Base-by-base conservation (phyloP, 2,113 vertebrate species). In the Taurulus bubalis region DNA sequence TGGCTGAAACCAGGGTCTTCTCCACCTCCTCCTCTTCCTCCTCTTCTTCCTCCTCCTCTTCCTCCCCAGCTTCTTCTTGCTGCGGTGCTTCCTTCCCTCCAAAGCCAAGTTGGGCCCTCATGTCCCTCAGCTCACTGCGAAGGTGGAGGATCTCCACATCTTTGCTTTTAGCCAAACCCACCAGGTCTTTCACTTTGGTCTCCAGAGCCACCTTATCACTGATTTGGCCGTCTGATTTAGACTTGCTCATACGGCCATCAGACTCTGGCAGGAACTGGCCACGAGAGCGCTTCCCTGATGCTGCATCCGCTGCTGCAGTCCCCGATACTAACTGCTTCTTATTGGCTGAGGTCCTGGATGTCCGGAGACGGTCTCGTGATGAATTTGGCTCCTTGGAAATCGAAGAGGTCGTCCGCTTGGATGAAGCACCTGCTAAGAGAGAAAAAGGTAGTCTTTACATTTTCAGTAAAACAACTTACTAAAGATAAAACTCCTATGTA, bases 211-310 rank as follows among this genome's bases (percentile, higher is more conserved):
- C 96, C 84, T 96, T 97, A 93, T 98, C 97, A 12, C 95, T 98
- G 90, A 98, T 97, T 87, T 98, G 97, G 20, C 96, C 96, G 79
- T 98, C 97, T 0, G 97, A 98, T 65, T 98, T 98, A 6, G 97
- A 98, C 89, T 98, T 99, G 95, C 96, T 97, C 96, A 98, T 98
- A 0, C 97, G 97, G 73, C 96, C 62, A 0, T 98, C 97, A 0
- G 95, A 88, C 2, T 98, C 97, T 0, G 93, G 36, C 0, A 93
- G 90, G 55, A 91, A 56, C 75, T 96, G 96, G 59, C 94, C 93
- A 18, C 97, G 96, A 38, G 96, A 96, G 28, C 97, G 97, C 15
- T 97, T 99, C 1, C 94, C 94, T 60, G 95, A 85, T 0, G 93
- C 87, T 0, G 75, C 65, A 0, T 96, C 96, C 0, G 79, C 85